Evolutionary conservation across 2,797 vertebrate genomes (phyloP).

Genomic region (Peromyscus nudipes): DNA sequence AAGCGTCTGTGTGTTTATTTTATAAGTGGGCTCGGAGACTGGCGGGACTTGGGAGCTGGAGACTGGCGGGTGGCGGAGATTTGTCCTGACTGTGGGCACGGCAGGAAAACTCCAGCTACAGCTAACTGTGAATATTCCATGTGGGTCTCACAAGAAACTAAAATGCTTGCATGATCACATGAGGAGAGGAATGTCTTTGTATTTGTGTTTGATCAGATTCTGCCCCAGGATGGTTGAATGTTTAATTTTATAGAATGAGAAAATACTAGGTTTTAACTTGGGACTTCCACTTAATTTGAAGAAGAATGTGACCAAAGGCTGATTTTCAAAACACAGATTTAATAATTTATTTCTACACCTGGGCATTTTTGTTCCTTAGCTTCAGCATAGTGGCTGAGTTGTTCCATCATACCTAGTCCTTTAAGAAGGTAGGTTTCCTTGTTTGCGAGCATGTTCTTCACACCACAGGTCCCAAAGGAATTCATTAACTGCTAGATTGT

Average conservation of each 20-base stretch:
- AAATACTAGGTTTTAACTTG: slow-evolving; percentile 37
- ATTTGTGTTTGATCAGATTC: not conserved
- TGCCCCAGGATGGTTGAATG: not conserved
- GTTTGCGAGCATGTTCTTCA: not conserved
- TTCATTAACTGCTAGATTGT: not conserved
- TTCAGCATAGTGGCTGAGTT: not conserved
- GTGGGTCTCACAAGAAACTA: not conserved
- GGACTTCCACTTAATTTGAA: not conserved
- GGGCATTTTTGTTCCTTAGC: not conserved
- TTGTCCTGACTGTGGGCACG: too few relatives aligned
- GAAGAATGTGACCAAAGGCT: not conserved
- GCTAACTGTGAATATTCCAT: not conserved
- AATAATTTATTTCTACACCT: not conserved
- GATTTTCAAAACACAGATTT: not conserved
- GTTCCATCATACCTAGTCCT: not conserved
- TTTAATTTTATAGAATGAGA: not conserved
- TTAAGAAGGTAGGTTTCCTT: not conserved
- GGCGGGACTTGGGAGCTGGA: too few relatives aligned
- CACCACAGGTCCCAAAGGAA: not conserved
- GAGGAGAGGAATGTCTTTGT: not conserved
- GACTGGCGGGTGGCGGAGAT: too few relatives aligned
- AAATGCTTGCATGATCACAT: not conserved
- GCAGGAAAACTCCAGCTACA: too few relatives aligned
- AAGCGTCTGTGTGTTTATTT: too few relatives aligned
- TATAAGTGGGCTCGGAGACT: too few relatives aligned